Base-by-base conservation (phyloP, 2,888 invertebrate genomes). In the Cistogaster globosa region DNA sequence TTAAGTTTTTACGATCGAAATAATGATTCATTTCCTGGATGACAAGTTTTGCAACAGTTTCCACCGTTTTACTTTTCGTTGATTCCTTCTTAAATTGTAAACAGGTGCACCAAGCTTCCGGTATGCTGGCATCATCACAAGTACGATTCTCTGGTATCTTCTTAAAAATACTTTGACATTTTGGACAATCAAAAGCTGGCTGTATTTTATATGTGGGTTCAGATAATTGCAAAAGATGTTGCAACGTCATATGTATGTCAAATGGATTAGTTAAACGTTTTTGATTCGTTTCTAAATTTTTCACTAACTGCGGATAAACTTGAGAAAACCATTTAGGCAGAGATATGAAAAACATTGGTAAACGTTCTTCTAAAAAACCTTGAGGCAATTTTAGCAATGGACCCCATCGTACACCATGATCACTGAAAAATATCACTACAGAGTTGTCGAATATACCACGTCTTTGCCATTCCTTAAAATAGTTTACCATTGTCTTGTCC, bases 331-430 rank as follows among this genome's bases (percentile, higher is more conserved):
- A 94, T 22, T 93, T 90, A 0, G 97, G 97, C 16, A 95, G 82
- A 92, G 94, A 95, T 16, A 97, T 92, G 88, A 95, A 96, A 45
- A 96, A 93, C 88, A 95, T 95, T 0, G 97, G 97, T 88, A 97
- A 89, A 7, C 96, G 94, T 88, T 97, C 96, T 89, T 97, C 97
- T 83, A 96, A 94, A 94, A 95, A 97, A 0, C 96, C 96, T 65
- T 95, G 94, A 71, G 94, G 93, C 6, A 95, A 94, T 42, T 94
- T 93, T 3, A 96, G 93, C 62, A 95, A 93, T 18, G 93, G 93
- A 0, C 97, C 97, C 90, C 95, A 96, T 16, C 97, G 93, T 89
- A 95, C 94, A 0, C 97, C 97, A 88, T 97, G 97, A 89, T 97
- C 96, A 88, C 97, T 96, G 74, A 97, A 93, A 87, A 96, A 95